Base-by-base conservation (phyloP, 1,140 invertebrate genomes). In the Drosophila tsacasi region DNA sequence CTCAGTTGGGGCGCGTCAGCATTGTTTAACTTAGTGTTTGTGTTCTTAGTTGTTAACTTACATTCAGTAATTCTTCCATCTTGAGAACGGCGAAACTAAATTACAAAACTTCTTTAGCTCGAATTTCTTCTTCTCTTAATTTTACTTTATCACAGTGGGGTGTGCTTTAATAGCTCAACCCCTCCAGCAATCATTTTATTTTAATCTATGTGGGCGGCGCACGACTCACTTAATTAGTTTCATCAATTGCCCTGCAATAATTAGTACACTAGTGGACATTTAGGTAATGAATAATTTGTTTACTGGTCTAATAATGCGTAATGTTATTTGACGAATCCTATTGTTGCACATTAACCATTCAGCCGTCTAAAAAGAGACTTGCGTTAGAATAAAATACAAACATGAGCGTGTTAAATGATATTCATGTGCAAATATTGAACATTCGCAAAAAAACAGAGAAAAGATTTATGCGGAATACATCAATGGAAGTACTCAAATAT, bases 401-500 rank as follows among this genome's bases (percentile, higher is more conserved):
- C 40, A 86, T 85, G 83, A 5, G 40, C 15, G 27, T 54, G 1
- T 23, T 55, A 3, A 59, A 66, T 5, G 9, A 61, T 23, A 2
- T 67, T 4, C 3, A 23, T 9, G 10, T 13, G 17, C 49, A 67
- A 21, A 58, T 59, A 15, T 62, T 44, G 8, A 52, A 50, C 8
- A 27, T 67, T 17, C 27, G 52, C 6, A 17, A 68, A 62, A 46
- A 59, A 17, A 68, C 49, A 21, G 19, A 27, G 2, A 72, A 81
- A 23, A 69, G 83, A 19, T 96, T 96, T 79, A 94, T 95, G 32
- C 75, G 93, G 3, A 95, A 94, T 21, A 95, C 95, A 30, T 95
- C 95, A 3, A 92, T 97, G 35, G 96, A 97, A 74, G 96, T 96
- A 3, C 93, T 97, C 13, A 95, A 95, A 83, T 97, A 97, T 71